phyloP scores from a whole-genome alignment of 1,140 invertebrate species.

The Bombus huntii region DNA sequence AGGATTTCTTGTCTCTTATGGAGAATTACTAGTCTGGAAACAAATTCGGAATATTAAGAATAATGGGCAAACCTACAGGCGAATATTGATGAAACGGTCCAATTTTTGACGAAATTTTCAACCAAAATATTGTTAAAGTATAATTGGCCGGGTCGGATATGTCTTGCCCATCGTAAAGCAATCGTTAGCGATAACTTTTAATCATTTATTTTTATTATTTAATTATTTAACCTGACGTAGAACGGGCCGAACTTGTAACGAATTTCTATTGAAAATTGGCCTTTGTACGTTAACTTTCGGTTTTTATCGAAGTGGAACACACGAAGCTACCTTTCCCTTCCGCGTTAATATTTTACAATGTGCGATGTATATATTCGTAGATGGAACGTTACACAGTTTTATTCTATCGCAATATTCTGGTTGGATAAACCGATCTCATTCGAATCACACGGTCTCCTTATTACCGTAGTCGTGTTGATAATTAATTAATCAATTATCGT shows the following conservation, averaged over 20 bases:
- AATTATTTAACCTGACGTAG: too few relatives aligned
- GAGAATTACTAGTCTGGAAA: constrained; percentile 9
- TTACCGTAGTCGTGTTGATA: not conserved
- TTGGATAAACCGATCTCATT: not conserved
- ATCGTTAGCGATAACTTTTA: too few relatives aligned
- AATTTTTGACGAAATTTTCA: too few relatives aligned
- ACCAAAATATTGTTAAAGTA: too few relatives aligned
- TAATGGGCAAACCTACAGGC: constrained; percentile 45
- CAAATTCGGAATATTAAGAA: constrained; percentile 32
- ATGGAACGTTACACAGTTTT: not conserved
- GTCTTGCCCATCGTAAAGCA: too few relatives aligned
- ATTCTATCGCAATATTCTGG: not conserved
- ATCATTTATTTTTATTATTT: too few relatives aligned
- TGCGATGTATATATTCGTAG: not conserved
- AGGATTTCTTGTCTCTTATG: not conserved
- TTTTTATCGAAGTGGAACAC: too few relatives aligned
- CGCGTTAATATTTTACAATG: not conserved
- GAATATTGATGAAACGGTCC: too few relatives aligned
- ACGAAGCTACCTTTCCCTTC: not conserved
- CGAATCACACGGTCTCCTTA: not conserved
- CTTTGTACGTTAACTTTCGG: too few relatives aligned
- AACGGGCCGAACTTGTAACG: too few relatives aligned
- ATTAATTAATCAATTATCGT: not conserved
- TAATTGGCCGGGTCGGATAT: too few relatives aligned
- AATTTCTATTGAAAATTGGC: too few relatives aligned